phyloP scores from a whole-genome alignment of 2,888 invertebrate species.

The Conistra vaccinii region DNA sequence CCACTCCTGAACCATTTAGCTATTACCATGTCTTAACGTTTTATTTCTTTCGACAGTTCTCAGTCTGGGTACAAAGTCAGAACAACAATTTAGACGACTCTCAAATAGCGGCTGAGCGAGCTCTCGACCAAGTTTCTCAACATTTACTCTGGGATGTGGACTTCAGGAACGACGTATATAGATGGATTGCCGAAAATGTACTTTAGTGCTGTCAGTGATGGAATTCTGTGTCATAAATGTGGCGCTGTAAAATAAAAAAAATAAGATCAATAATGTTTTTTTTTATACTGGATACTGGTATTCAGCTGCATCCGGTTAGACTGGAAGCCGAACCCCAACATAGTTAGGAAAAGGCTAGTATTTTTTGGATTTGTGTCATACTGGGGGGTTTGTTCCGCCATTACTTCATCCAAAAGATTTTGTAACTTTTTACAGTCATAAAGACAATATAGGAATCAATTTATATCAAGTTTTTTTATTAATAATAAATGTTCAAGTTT shows the following conservation, averaged over 20 bases:
- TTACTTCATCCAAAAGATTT: neutral
- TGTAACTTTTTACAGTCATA: neutral
- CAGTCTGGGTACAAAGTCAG: slow-evolving; percentile 72
- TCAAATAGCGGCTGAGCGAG: slow-evolving; percentile 65
- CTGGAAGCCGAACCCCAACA: too few relatives aligned
- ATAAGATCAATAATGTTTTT: neutral
- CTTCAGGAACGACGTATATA: slow-evolving; percentile 76
- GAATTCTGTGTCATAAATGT: slow-evolving; percentile 72
- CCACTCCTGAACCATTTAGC: neutral
- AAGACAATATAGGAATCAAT: neutral
- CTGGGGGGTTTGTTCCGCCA: neutral
- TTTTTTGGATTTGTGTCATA: neutral
- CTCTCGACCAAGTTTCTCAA: slow-evolving; percentile 65
- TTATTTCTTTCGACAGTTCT: slow-evolving; percentile 74
- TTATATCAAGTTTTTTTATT: too few relatives aligned
- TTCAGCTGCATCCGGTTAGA: too few relatives aligned
- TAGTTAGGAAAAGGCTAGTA: too few relatives aligned
- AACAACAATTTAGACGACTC: slow-evolving; percentile 78
- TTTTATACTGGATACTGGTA: too few relatives aligned
- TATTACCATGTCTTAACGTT: neutral
- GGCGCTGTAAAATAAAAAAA: slow-evolving; percentile 70
- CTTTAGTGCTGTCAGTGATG: slow-evolving; percentile 69
- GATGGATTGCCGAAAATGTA: slow-evolving; percentile 85
- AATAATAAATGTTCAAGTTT: too few relatives aligned
- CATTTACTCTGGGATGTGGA: slow-evolving; percentile 73